Evolutionary conservation across 2,888 invertebrate species (phyloP), one percentile per base, ranked within the genome.

Genomic region (Gasteruption jaculator): DNA sequence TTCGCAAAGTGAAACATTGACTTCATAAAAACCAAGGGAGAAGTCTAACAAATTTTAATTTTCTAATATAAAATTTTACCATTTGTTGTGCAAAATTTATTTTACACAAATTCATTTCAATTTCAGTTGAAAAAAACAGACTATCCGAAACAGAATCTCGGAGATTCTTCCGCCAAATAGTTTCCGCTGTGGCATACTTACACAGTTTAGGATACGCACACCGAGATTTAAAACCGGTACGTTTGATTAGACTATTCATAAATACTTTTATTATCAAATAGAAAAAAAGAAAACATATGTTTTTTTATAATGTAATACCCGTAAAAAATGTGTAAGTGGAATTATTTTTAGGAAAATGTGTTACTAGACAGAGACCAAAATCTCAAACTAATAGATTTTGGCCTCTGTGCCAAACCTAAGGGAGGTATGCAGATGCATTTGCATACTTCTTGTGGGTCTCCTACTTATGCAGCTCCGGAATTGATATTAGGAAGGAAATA

Each of bases 381-480:
- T 58, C 71, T 90, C 36, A 88, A 88, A 63, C 68, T 89, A 39
- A 90, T 90, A 52, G 89, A 89, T 67, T 90, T 89, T 75, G 89
- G 89, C 12, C 72, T 89, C 30, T 88, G 88, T 72, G 87, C 88
- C 5, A 82, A 81, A 58, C 77, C 82, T 2, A 72, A 74, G 58
- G 82, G 81, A 50, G 85, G 84, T 10, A 77, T 83, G 71, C 74
- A 78, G 46, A 71, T 74, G 30, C 77, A 76, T 47, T 66, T 85
- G 43, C 75, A 73, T 42, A 85, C 85, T 8, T 83, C 83, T 22
- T 86, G 86, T 71, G 86, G 86, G 1, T 85, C 84, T 38, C 85
- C 85, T 30, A 85, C 85, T 0, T 86, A 86, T 68, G 86, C 85
- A 37, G 85, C 85, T 1, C 86, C 85, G 8, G 84, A 86, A 64